Conservation (phyloP, 2,113 vertebrate species). For the Forbesichthys agassizii region DNA sequence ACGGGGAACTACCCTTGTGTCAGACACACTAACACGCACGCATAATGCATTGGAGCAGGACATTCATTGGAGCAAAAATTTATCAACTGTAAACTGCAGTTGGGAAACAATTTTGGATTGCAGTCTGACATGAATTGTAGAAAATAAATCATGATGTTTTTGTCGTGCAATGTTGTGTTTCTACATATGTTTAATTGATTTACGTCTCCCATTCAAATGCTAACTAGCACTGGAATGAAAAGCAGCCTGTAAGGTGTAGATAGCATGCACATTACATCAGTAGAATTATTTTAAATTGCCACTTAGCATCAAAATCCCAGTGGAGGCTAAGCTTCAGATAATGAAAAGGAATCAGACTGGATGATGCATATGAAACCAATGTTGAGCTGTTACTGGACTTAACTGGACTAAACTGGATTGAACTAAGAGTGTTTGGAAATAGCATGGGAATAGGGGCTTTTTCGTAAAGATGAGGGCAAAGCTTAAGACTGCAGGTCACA, state of each 20-base stretch:
- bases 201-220: neutral
- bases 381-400: neutral
- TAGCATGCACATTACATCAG: neutral
- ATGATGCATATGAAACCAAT: constrained; percentile 45
- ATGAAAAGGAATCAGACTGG: constrained; percentile 20
- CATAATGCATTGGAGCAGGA: neutral
- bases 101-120: constrained; percentile 14
- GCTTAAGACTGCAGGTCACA: constrained; percentile 42
- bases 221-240: neutral
- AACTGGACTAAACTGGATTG: constrained; percentile 1
- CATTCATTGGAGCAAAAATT: constrained; percentile 14
- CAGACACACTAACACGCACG: constrained; percentile 12
- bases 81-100: constrained; percentile 18
- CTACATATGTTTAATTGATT: neutral
- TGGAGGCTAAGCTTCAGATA: constrained; percentile 10
- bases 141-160: constrained; percentile 3
- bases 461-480: constrained; percentile 19
- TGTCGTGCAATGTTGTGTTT: constrained; percentile 7
- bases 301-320: constrained; percentile 8
- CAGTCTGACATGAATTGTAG: constrained; percentile 2
- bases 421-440: constrained; percentile 8
- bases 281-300: neutral
- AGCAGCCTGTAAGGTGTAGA: constrained; percentile 2
- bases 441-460: constrained; percentile 51
- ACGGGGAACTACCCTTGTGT: neutral